Conservation (phyloP, 2,797 vertebrate species). For the Acridotheres tristis region DNA sequence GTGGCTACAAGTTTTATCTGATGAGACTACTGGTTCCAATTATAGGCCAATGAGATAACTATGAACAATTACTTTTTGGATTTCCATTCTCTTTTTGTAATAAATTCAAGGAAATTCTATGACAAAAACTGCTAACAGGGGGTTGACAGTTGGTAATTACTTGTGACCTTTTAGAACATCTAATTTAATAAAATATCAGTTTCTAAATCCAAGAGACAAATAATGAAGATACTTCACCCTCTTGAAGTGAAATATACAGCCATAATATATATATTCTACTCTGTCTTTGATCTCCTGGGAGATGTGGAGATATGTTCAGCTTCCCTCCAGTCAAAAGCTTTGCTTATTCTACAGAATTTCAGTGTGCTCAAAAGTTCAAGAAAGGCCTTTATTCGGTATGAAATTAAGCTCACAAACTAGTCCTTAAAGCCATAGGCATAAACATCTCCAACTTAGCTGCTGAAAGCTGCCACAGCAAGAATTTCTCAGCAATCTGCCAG, state of each 20-base stretch:
- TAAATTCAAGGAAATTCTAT: not conserved
- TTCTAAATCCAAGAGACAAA: conserved; percentile 11
- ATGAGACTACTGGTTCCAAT: not conserved
- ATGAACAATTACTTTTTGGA: not conserved
- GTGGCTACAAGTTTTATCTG: not conserved
- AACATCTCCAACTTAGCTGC: not conserved
- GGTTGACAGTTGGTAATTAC: not conserved
- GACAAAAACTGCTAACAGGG: not conserved
- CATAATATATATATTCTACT: not conserved
- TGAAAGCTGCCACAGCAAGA: not conserved
- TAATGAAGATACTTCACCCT: not conserved
- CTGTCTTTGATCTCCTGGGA: not conserved
- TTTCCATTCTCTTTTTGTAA: not conserved
- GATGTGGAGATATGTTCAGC: not conserved
- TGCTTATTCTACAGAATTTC: not conserved
- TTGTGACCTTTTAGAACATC: not conserved
- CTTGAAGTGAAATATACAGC: not conserved
- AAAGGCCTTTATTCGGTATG: not conserved
- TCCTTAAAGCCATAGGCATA: not conserved
- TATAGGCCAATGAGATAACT: not conserved
- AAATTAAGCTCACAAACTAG: not conserved
- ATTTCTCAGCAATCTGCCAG: not conserved
- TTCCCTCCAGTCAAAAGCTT: conserved; percentile 25
- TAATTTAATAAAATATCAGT: not conserved
- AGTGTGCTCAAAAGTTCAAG: not conserved